A percentile compares a stretch with the other conserved stretches of the same genome.
Conservation (phyloP, 2,888 invertebrate species). For the Pammene aurita region DNA sequence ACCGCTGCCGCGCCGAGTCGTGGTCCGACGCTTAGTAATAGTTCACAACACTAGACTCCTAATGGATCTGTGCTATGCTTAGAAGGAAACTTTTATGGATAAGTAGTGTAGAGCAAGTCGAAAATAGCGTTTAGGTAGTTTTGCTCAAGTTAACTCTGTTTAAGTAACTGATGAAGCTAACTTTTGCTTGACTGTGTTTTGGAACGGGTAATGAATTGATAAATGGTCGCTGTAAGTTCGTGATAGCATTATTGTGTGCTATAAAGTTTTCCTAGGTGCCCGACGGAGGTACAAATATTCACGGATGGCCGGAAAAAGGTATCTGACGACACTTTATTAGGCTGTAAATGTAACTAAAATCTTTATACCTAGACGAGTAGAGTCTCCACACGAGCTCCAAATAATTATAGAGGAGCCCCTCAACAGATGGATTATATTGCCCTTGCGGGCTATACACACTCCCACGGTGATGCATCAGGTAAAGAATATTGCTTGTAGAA, state of each 20-base stretch:
- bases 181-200: slow-evolving; percentile 29
- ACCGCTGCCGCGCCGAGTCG: too few relatives aligned
- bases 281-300: neutral
- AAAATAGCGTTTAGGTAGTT: slow-evolving; percentile 69
- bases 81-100: slow-evolving; percentile 76
- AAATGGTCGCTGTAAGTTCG: neutral
- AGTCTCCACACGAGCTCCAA: too few relatives aligned
- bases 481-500: too few relatives aligned
- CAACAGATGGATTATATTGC: too few relatives aligned
- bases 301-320: too few relatives aligned
- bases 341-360: too few relatives aligned
- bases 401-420: too few relatives aligned
- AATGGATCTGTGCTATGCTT: slow-evolving; percentile 79
- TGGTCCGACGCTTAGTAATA: slow-evolving; percentile 47
- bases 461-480: too few relatives aligned
- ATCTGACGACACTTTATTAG: too few relatives aligned
- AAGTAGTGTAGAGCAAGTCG: slow-evolving; percentile 73
- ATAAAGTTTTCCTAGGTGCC: neutral
- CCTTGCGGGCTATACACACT: too few relatives aligned
- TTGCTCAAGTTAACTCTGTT: slow-evolving; percentile 53
- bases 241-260: neutral
- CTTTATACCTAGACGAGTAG: too few relatives aligned
- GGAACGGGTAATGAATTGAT: slow-evolving; percentile 45
- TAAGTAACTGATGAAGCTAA: slow-evolving; percentile 50
- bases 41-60: slow-evolving; percentile 74